A percentile compares a stretch with the other conserved stretches of the same genome.
Conservation (phyloP, 2,113 vertebrate species). For the Charina bottae region DNA sequence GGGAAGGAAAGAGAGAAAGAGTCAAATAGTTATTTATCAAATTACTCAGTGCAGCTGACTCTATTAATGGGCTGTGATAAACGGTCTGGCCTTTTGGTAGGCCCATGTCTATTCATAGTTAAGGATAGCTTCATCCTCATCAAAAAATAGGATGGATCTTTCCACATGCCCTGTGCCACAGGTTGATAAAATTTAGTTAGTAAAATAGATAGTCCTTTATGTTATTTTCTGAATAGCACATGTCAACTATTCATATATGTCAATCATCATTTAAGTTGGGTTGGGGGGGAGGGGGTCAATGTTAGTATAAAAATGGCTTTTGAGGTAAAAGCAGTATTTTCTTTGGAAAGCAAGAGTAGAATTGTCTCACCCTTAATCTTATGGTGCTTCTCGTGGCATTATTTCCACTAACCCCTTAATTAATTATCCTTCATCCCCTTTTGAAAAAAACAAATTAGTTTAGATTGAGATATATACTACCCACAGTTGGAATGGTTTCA, state of each 20-base stretch:
- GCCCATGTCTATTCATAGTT: no score
- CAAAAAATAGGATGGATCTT: neutral
- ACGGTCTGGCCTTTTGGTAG: no score
- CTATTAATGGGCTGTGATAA: no score
- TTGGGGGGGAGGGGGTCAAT: neutral
- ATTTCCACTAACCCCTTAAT: neutral
- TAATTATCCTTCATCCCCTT: neutral
- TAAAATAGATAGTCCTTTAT: neutral
- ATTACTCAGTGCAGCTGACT: no score
- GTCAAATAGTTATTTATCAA: no score
- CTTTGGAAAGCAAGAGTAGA: neutral
- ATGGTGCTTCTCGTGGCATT: neutral
- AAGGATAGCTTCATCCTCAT: no score
- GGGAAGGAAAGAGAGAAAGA: no score
- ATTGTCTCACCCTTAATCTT: neutral
- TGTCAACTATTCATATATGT: neutral
- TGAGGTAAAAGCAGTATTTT: neutral
- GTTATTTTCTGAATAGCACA: neutral
- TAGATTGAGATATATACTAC: neutral
- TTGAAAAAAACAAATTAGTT: slow-evolving; percentile 18
- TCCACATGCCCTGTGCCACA: neutral
- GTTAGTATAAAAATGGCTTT: neutral
- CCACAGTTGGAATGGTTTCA: neutral
- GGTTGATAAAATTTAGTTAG: neutral
- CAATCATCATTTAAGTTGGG: neutral